Percentiles rank a stretch among this genome's conserved stretches.
Evolutionary conservation across 2,797 vertebrate genomes (phyloP).

Genomic region (Benthosema pterotum): DNA sequence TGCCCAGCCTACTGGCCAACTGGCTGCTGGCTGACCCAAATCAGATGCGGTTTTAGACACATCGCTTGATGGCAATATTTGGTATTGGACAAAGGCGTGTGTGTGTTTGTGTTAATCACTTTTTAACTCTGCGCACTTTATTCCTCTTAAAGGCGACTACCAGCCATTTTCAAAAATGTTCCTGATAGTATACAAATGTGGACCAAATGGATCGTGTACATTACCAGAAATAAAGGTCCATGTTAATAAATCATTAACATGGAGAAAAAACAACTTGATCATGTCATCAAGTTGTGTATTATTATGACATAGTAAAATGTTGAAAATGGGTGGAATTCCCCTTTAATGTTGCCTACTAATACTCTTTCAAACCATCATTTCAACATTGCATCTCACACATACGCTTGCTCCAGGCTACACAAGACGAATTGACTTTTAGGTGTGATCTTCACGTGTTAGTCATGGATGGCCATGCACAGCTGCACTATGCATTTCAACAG

Average conservation of each 20-base stretch:
- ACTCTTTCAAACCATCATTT: neutral
- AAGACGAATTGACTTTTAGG: neutral
- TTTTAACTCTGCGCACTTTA: too few relatives aligned
- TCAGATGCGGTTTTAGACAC: slow-evolving; percentile 13
- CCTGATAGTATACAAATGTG: too few relatives aligned
- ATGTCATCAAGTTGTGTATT: too few relatives aligned
- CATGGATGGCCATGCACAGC: neutral
- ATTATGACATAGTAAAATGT: too few relatives aligned
- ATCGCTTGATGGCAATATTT: slow-evolving; percentile 15
- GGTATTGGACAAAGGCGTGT: neutral
- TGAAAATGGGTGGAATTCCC: too few relatives aligned
- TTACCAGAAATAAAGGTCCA: too few relatives aligned
- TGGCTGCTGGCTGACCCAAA: slow-evolving; percentile 27
- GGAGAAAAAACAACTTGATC: too few relatives aligned
- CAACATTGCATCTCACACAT: slow-evolving; percentile 4
- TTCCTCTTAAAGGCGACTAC: neutral
- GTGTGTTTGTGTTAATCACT: too few relatives aligned
- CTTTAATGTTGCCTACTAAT: too few relatives aligned
- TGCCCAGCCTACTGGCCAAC: slow-evolving; percentile 15
- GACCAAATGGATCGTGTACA: too few relatives aligned
- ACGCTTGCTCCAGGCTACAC: slow-evolving; percentile 2
- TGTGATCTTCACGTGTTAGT: neutral
- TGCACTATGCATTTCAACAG: slow-evolving; percentile 69
- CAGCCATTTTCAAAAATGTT: too few relatives aligned
- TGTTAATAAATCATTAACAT: too few relatives aligned